Evolutionary conservation across 2,113 vertebrate species (phyloP).

Genomic region (Junco hyemalis): DNA sequence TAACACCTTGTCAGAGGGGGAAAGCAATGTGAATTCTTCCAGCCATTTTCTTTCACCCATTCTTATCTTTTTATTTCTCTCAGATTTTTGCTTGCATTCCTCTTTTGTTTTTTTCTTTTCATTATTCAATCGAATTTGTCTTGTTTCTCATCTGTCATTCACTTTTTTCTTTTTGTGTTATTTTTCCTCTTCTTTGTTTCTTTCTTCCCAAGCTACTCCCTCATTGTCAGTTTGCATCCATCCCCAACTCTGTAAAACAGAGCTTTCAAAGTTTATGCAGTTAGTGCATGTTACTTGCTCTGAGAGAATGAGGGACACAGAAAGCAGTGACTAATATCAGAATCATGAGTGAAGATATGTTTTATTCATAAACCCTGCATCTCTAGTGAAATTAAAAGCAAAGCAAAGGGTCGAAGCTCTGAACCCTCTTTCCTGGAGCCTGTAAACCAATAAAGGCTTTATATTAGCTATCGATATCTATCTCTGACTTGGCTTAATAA

Average conservation of each 20-base stretch:
- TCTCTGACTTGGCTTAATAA: slow-evolving; percentile 87
- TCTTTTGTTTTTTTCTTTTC: background rate
- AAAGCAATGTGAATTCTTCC: background rate
- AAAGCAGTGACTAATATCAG: slow-evolving; percentile 79
- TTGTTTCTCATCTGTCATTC: background rate
- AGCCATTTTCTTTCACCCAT: background rate
- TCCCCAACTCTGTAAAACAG: background rate
- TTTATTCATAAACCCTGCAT: slow-evolving; percentile 84
- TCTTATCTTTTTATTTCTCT: background rate
- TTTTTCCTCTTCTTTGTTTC: background rate
- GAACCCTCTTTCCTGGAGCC: slow-evolving; percentile 81
- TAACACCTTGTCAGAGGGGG: background rate
- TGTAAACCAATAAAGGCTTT: slow-evolving; percentile 87
- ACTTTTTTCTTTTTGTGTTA: background rate
- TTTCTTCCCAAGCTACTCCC: background rate
- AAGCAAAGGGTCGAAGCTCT: slow-evolving; percentile 81
- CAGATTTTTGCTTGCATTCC: background rate
- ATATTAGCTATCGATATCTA: slow-evolving; percentile 89
- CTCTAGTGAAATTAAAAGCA: slow-evolving; percentile 86
- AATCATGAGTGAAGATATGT: slow-evolving; percentile 78
- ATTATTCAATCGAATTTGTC: background rate
- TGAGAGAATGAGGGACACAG: slow-evolving; percentile 63
- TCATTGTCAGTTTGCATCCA: background rate
- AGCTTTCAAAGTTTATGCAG: slow-evolving; percentile 35
- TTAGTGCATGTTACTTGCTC: slow-evolving; percentile 53